Conservation (phyloP, 2,888 invertebrate species). For the Girardia tigrina region DNA sequence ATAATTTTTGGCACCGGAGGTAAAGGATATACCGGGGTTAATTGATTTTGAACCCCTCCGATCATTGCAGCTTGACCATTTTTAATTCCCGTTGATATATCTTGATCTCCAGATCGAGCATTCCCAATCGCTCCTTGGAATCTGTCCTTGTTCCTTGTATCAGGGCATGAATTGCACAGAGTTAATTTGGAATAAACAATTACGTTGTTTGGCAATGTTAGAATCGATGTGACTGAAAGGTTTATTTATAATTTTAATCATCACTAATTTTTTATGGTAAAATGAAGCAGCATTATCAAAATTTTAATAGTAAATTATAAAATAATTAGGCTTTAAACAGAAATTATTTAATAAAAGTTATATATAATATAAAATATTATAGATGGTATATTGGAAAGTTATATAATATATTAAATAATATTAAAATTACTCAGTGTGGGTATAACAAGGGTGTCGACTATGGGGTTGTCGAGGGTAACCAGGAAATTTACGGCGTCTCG, state of each 20-base stretch:
- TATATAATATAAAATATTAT: too few relatives aligned
- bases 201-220: background rate
- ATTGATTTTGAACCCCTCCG: background rate
- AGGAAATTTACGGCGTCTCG: background rate
- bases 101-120: background rate
- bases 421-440: background rate
- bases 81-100: background rate
- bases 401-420: too few relatives aligned
- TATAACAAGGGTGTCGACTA: background rate
- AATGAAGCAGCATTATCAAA: too few relatives aligned
- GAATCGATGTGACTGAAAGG: background rate
- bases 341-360: too few relatives aligned
- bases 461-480: background rate
- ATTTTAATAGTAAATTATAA: too few relatives aligned
- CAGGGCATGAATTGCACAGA: background rate
- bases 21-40: background rate
- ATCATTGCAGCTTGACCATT: background rate
- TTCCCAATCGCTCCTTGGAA: background rate
- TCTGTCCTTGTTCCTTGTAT: background rate
- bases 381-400: too few relatives aligned
- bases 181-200: background rate
- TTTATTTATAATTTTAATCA: too few relatives aligned
- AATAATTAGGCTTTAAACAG: too few relatives aligned
- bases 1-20: background rate
- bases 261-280: too few relatives aligned